Percentiles rank a stretch among this genome's conserved stretches.
phyloP scores from a whole-genome alignment of 1,140 invertebrate genomes.

The Camponotus vicinus region DNA sequence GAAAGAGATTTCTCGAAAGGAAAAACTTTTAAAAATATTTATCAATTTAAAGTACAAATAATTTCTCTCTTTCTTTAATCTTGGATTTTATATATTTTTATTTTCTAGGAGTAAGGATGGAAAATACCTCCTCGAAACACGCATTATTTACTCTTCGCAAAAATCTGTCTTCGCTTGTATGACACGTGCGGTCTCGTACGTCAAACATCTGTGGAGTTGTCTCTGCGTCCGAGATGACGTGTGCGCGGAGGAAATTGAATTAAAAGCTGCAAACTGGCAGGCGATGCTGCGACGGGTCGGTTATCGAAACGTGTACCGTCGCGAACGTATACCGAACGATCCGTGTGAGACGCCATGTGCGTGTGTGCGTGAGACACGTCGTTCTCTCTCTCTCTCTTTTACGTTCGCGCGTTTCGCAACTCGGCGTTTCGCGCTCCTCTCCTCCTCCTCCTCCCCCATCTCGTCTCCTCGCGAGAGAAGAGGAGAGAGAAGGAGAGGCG shows the following conservation, averaged over 20 bases:
- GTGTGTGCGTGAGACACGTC: background rate
- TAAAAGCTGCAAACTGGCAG: constrained; percentile 49
- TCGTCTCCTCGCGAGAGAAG: constrained; percentile 5
- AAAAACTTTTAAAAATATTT: background rate
- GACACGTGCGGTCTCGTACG: background rate
- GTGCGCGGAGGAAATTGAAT: constrained; percentile 41
- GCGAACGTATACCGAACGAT: background rate
- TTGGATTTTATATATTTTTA: too few relatives aligned
- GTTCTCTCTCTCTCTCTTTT: too few relatives aligned
- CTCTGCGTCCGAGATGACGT: background rate
- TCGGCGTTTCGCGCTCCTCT: background rate
- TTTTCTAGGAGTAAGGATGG: too few relatives aligned
- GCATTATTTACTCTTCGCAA: background rate
- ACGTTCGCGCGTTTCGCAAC: background rate
- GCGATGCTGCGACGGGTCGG: background rate
- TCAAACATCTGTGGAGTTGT: background rate
- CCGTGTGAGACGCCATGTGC: background rate
- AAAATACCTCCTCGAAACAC: background rate
- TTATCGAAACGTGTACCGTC: constrained; percentile 17
- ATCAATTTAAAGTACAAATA: background rate
- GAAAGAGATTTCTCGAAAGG: background rate
- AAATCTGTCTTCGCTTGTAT: background rate
- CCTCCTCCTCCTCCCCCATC: background rate
- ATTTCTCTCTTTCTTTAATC: background rate
- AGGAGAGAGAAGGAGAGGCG: background rate